phyloP scores from a whole-genome alignment of 2,113 vertebrate species.

The Ahaetulla prasina region DNA sequence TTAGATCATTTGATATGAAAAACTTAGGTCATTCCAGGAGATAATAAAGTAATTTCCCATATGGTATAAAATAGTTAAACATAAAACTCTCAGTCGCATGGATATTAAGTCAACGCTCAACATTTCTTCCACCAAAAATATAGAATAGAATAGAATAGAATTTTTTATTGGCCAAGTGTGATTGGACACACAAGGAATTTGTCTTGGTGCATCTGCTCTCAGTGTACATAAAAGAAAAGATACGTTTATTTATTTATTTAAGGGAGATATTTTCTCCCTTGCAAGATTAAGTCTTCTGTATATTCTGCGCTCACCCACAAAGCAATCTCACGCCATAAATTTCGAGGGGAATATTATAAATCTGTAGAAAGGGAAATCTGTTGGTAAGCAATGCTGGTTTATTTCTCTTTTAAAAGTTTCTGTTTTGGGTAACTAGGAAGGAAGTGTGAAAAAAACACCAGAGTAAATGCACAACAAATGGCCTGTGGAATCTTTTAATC shows the following conservation, averaged over 20 bases:
- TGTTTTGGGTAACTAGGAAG: neutral
- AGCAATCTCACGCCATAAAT: neutral
- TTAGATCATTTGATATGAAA: too few species aligned
- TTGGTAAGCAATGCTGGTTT: neutral
- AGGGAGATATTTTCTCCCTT: neutral
- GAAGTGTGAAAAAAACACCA: neutral
- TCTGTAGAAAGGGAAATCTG: neutral
- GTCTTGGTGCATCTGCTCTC: too few species aligned
- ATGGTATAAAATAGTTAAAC: neutral
- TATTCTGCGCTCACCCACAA: neutral
- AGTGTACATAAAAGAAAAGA: too few species aligned
- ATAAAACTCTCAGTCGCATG: neutral
- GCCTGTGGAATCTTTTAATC: neutral
- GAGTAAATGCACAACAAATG: neutral
- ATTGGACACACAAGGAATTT: too few species aligned
- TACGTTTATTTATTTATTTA: too few species aligned
- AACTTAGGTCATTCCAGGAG: neutral
- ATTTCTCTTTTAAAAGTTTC: neutral
- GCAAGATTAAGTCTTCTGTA: neutral
- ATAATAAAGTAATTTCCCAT: neutral
- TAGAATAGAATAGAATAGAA: too few species aligned
- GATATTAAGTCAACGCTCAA: neutral
- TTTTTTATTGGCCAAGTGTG: too few species aligned
- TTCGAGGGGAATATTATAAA: constrained; percentile 3
- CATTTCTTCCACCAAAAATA: neutral